phyloP scores from a whole-genome alignment of 2,113 vertebrate genomes.

The Coturnix japonica region DNA sequence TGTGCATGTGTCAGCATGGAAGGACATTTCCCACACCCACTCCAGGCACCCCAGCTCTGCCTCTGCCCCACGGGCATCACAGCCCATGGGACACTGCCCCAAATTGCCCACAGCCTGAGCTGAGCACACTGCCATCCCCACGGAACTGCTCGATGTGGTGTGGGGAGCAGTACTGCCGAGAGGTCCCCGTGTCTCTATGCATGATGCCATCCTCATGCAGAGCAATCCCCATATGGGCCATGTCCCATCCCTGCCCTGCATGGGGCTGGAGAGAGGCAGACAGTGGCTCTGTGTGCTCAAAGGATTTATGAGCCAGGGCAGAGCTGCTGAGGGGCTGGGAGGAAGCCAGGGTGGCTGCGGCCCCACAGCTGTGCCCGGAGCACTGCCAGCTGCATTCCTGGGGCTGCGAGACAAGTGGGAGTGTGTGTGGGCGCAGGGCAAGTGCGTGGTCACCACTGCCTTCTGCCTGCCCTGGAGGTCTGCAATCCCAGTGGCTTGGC shows the following conservation, averaged over 20 bases:
- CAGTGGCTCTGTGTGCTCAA: conserved; percentile 25
- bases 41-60: not conserved
- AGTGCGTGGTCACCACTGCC: not conserved
- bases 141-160: rapidly evolving
- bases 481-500: rapidly evolving
- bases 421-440: not conserved
- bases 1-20: not conserved
- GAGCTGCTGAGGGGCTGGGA: not conserved
- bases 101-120: not conserved
- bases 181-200: not conserved
- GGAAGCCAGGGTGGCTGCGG: not conserved
- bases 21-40: not conserved
- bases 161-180: not conserved
- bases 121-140: not conserved
- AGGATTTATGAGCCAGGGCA: not conserved
- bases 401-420: not conserved
- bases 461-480: rapidly evolving
- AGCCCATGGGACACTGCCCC: not conserved
- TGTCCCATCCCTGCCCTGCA: not conserved
- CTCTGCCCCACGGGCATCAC: not conserved
- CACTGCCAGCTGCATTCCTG: conserved; percentile 53
- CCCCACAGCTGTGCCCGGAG: conserved; percentile 42
- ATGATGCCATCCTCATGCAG: not conserved
- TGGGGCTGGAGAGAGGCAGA: rapidly evolving
- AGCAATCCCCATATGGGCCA: rapidly evolving